phyloP scores from a whole-genome alignment of 2,797 vertebrate genomes.

The Phaenicophaeus curvirostris region DNA sequence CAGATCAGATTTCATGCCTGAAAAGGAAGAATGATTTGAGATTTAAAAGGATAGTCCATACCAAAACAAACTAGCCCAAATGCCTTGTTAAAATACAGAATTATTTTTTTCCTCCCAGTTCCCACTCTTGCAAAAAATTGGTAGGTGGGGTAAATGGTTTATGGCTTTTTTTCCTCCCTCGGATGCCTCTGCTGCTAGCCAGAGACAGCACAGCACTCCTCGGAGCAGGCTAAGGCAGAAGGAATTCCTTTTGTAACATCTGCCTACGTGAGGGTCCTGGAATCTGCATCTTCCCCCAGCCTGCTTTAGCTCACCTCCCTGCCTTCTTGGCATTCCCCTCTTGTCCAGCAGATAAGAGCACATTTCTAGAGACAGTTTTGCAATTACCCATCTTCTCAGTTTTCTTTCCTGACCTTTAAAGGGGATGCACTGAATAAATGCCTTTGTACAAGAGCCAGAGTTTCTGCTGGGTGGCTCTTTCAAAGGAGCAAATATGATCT shows the following conservation, averaged over 20 bases:
- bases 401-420: conserved; percentile 68
- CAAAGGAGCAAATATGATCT: conserved; percentile 48
- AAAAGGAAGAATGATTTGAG: background rate
- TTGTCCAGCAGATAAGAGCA: conserved; percentile 58
- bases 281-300: conserved; percentile 35
- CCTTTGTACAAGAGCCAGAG: background rate
- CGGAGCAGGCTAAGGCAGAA: background rate
- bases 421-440: conserved; percentile 14
- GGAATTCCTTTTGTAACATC: conserved; percentile 53
- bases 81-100: background rate
- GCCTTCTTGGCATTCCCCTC: conserved; percentile 43
- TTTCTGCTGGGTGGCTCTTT: conserved; percentile 45
- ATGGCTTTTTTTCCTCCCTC: background rate
- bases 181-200: background rate
- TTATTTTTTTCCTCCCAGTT: background rate
- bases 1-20: background rate
- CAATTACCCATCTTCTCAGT: conserved; percentile 50
- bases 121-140: background rate
- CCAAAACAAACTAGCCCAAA: background rate
- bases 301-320: conserved; percentile 65
- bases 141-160: background rate
- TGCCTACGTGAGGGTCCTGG: conserved; percentile 41
- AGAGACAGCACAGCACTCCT: background rate
- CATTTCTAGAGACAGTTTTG: conserved; percentile 52
- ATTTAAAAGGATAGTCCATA: background rate